Base-by-base conservation (phyloP, 2,888 invertebrate genomes). In the Hofmannophila pseudospretella region DNA sequence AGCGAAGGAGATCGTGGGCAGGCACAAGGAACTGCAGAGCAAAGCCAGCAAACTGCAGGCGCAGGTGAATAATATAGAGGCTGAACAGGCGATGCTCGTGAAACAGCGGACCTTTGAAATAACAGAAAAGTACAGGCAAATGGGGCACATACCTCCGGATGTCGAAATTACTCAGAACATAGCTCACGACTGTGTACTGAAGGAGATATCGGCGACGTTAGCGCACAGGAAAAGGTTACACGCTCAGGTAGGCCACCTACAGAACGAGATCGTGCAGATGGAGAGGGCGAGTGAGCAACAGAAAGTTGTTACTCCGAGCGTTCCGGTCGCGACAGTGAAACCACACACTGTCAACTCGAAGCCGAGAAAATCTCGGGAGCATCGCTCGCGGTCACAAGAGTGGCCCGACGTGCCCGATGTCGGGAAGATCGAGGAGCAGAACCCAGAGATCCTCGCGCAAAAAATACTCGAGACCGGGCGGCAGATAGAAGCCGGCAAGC, bases 351-450 rank as follows among this genome's bases (percentile, higher is more conserved):
- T 77, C 51, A 67, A 88, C 58, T 54, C 58, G 41, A 72, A 77
- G 51, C 82, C 82, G 23, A 58, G 82, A 29, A 74, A 90, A 54
- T 82, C 89, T 0, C 88, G 94, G 16, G 94, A 95, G 52, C 91
- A 92, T 53, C 89, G 95, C 10, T 91, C 93, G 4, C 89, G 96
- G 2, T 94, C 95, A 0, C 95, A 96, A 62, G 96, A 96, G 64
- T 96, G 96, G 96, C 96, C 96, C 0, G 95, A 96, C 56, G 93
- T 96, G 19, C 96, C 96, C 1, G 95, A 96, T 54, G 91, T 96
- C 34, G 94, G 94, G 1, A 96, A 96, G 76, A 96, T 96, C 41
- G 94, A 96, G 64, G 96, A 96, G 67, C 95, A 95, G 67, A 96
- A 96, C 78, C 96, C 96, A 0, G 96, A 96, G 73, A 90, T 96